These are phyloP conservation scores for Porites lutea DNA, from an alignment of 64 coral and sea anemone genomes.

Conservation along the genomic window DNA sequence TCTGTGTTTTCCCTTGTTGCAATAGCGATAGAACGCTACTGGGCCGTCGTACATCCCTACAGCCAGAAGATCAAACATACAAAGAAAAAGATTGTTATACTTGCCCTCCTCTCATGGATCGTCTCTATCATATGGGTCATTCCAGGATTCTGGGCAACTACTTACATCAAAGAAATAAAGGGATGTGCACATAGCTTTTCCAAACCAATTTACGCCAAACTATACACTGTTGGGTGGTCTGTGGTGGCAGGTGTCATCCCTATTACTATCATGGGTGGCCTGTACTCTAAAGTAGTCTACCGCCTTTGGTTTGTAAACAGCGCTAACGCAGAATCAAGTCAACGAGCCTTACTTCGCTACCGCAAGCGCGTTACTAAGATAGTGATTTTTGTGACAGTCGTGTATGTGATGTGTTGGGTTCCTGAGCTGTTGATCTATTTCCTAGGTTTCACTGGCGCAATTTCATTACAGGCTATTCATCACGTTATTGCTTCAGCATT, in stretches of 20 bases:
- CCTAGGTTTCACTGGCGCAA: background rate
- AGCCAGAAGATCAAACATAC: background rate
- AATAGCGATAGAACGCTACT: constrained; percentile 18
- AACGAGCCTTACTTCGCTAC: background rate
- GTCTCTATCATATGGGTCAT: constrained; percentile 12
- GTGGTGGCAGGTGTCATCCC: constrained; percentile 53
- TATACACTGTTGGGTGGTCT: constrained; percentile 60
- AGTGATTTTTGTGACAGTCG: constrained; percentile 10
- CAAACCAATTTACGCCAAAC: constrained; percentile 40
- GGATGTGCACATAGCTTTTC: constrained; percentile 36
- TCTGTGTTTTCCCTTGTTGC: constrained; percentile 14
- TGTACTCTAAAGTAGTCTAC: constrained; percentile 51
- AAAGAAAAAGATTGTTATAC: constrained; percentile 34
- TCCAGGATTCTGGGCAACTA: constrained; percentile 43
- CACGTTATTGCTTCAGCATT: constrained; percentile 6
- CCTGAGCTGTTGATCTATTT: constrained; percentile 41
- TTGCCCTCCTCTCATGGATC: constrained; percentile 36
- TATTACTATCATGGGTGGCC: constrained; percentile 21
- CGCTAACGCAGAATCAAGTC: background rate
- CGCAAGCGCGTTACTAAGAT: constrained; percentile 27
- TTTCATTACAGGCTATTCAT: background rate
- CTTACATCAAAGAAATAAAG: constrained; percentile 40
- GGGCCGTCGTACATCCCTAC: constrained; percentile 2
- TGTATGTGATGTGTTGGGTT: constrained; percentile 32
- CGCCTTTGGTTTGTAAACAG: background rate